A percentile compares a stretch with the other conserved stretches of the same genome.
Evolutionary conservation across 2,113 vertebrate species (phyloP).

Genomic region (Cranoglanis bouderius): DNA sequence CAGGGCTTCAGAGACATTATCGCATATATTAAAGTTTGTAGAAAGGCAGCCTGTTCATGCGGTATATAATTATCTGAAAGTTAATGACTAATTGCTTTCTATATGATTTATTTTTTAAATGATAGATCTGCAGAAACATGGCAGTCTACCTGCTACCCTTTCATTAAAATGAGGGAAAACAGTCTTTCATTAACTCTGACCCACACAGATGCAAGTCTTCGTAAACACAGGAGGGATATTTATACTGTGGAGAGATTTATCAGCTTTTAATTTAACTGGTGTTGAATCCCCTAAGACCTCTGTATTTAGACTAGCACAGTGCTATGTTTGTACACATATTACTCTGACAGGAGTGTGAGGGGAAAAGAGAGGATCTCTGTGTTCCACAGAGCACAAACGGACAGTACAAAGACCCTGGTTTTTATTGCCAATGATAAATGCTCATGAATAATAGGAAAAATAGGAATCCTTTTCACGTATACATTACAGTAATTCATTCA

Average conservation of each 20-base stretch:
- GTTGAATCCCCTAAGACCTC: constrained; percentile 23
- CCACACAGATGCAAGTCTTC: constrained; percentile 27
- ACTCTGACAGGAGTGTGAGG: constrained; percentile 5
- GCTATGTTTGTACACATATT: constrained; percentile 28
- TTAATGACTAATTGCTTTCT: constrained; percentile 44
- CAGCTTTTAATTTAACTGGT: constrained; percentile 27
- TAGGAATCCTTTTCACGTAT: neutral
- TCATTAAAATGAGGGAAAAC: constrained; percentile 49
- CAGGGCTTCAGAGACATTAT: constrained; percentile 2
- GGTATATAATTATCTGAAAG: constrained; percentile 32
- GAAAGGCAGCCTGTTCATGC: constrained; percentile 1
- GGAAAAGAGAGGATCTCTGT: neutral
- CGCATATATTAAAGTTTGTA: neutral
- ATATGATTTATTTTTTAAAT: constrained; percentile 42
- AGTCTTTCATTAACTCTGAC: constrained; percentile 45
- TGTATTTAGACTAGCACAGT: constrained; percentile 19
- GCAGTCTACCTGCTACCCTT: constrained; percentile 16
- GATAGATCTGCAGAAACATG: constrained; percentile 22
- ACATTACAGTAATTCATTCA: neutral
- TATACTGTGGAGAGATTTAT: constrained; percentile 35
- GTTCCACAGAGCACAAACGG: neutral
- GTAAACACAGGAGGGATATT: constrained; percentile 38
- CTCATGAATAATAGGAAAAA: neutral
- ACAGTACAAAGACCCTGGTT: neutral
- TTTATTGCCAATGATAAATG: neutral